A percentile compares a stretch with the other conserved stretches of the same genome.
Conservation (phyloP, 2,888 invertebrate genomes). For the Zelleria hepariella region DNA sequence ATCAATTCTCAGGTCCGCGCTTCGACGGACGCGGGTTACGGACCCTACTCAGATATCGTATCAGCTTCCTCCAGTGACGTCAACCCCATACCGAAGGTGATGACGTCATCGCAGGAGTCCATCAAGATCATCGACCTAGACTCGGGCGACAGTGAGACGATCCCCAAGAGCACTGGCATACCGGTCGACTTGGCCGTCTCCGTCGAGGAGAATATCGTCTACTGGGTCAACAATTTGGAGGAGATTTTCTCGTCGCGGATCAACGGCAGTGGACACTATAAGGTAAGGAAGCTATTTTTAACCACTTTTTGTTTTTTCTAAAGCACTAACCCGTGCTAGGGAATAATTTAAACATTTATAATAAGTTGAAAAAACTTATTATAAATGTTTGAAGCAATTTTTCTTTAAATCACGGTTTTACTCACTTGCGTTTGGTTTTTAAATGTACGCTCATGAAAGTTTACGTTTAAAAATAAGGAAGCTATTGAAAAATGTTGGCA, state of each 20-base stretch:
- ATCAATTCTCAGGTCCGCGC: slow-evolving; percentile 78
- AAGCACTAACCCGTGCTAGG: no score
- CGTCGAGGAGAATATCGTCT: slow-evolving; percentile 79
- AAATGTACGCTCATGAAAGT: no score
- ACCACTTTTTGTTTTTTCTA: no score
- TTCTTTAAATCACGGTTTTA: no score
- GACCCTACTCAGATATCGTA: slow-evolving; percentile 77
- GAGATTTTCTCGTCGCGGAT: slow-evolving; percentile 77
- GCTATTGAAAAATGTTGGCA: no score
- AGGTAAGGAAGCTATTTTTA: no score
- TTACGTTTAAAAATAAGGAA: no score
- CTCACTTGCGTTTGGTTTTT: no score
- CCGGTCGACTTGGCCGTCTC: slow-evolving; percentile 79
- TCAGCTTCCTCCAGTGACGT: slow-evolving; percentile 76
- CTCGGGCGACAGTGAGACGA: slow-evolving; percentile 72
- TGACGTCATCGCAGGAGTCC: slow-evolving; percentile 80
- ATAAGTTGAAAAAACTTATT: no score
- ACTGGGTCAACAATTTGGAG: slow-evolving; percentile 86
- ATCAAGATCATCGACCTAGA: slow-evolving; percentile 85
- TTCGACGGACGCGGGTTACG: slow-evolving; percentile 83
- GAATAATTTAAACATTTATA: no score
- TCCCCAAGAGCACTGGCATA: slow-evolving; percentile 75
- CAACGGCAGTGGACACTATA: slow-evolving; percentile 64
- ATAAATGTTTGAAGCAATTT: no score
- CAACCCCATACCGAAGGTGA: slow-evolving; percentile 82